Evolutionary conservation across 2,797 vertebrate species (phyloP).

Genomic region (Oreochromis mossambicus): DNA sequence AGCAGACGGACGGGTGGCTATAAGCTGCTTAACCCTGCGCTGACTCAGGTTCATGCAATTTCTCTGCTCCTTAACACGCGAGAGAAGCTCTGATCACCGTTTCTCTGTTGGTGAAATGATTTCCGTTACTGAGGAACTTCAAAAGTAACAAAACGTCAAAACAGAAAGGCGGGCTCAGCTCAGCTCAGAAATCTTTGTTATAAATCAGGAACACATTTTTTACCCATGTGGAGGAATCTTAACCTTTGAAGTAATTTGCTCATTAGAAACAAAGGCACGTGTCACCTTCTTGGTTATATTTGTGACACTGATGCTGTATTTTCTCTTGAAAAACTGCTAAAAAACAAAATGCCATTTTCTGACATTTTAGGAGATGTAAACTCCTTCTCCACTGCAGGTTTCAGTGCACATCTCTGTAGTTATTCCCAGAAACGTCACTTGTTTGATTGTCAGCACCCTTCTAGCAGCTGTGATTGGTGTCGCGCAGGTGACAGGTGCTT

Average conservation of each 20-base stretch:
- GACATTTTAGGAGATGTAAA: background rate
- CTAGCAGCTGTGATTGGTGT: constrained; percentile 17
- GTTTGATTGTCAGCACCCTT: background rate
- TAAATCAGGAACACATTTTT: background rate
- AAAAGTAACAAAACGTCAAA: background rate
- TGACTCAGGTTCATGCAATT: constrained; percentile 57
- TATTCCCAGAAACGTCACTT: background rate
- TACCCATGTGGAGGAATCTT: background rate
- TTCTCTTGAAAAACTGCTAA: constrained; percentile 11
- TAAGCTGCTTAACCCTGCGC: constrained; percentile 70
- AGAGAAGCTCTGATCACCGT: constrained; percentile 11
- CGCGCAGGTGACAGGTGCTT: constrained; percentile 24
- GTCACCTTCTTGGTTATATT: background rate
- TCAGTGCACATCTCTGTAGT: background rate
- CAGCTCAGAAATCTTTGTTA: background rate
- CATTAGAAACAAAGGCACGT: background rate
- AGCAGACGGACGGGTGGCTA: constrained; percentile 39
- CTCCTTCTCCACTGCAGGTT: background rate
- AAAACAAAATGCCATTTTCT: constrained; percentile 5
- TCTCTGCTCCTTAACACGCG: constrained; percentile 7
- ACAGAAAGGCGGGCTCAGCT: background rate
- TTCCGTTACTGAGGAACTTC: background rate
- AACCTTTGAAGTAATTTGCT: background rate
- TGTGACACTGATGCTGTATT: background rate
- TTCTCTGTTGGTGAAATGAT: constrained; percentile 5